These are phyloP conservation scores for Menidia beryllina DNA, from an alignment of 2,113 vertebrate species.

Conservation along the genomic window DNA sequence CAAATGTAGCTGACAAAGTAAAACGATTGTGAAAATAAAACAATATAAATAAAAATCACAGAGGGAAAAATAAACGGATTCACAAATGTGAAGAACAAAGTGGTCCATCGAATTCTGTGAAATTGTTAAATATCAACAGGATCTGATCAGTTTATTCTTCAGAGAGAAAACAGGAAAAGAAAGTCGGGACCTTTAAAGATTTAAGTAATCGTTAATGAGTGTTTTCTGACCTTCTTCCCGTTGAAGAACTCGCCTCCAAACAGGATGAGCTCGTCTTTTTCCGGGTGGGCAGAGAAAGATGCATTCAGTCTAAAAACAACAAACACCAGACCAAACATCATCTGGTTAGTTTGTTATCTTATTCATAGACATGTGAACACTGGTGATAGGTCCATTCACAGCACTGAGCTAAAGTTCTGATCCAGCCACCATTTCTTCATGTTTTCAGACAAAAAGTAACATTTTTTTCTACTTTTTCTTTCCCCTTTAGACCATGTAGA, in stretches of 20 bases:
- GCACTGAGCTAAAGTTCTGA: too few relatives aligned
- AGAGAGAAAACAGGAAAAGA: background rate
- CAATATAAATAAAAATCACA: too few relatives aligned
- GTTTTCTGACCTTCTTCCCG: constrained; percentile 90
- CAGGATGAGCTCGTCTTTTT: constrained; percentile 95
- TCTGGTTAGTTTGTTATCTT: too few relatives aligned
- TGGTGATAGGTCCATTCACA: too few relatives aligned
- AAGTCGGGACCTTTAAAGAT: background rate
- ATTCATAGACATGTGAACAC: too few relatives aligned
- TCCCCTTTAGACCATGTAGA: too few relatives aligned
- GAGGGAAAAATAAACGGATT: background rate
- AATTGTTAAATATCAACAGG: too few relatives aligned
- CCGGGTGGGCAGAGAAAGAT: constrained; percentile 89
- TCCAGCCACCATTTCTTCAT: too few relatives aligned
- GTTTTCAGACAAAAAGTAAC: too few relatives aligned
- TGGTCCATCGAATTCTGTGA: too few relatives aligned
- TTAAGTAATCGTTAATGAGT: background rate
- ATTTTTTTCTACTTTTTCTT: too few relatives aligned
- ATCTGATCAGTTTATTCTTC: background rate
- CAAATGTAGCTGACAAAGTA: background rate
- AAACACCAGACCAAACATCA: background rate
- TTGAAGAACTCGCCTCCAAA: constrained; percentile 99
- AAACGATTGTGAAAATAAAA: too few relatives aligned
- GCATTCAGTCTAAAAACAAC: constrained; percentile 85
- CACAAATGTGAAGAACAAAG: background rate